Evolutionary conservation across 2,888 invertebrate genomes (phyloP), one percentile per base, ranked within the genome.

Genomic region (Caradrina clavipalpis): DNA sequence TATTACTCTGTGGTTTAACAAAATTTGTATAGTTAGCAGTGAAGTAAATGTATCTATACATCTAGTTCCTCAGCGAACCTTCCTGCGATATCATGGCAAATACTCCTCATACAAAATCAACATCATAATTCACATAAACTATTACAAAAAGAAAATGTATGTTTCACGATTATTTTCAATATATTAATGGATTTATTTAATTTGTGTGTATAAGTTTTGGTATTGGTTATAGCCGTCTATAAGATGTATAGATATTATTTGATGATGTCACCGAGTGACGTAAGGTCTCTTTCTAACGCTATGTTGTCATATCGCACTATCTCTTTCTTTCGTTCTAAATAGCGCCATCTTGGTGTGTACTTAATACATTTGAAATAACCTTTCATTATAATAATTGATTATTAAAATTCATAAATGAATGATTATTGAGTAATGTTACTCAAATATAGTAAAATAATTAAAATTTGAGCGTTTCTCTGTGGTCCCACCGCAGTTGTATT

Each of bases 401-500:
- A 49, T 51, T 22, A 42, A 21, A 47, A n/a, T 11, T 4, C 22
- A 39, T 45, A 45, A 49, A 42, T 60, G 0, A 57, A 63, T 66
- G 35, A 54, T 58, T 50, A 49, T 51, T 39, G 26, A 59, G 49
- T 61, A 58, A 53, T 58, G 59, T 19, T 53, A 63, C 63, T 57
- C 57, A 60, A 68, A 60, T 13, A 50, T 13, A 49, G 45, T 65
- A 67, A 67, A 56, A 22, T n/a, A 45, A 55, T 39, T 54, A n/a
- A 49, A 47, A 68, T 73, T 84, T 84, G 82, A 82, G 84, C 82
- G 67, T 66, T 69, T 73, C 22, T 55, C 58, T 69, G 62, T 84
- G 84, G 84, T 79, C 84, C 82, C 84, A 49, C 50, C 67, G 63
- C 76, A 53, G 51, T 60, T 62, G 51, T 53, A 72, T 78, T 57